phyloP scores from a whole-genome alignment of 2,888 invertebrate genomes.

The Hofmannophila pseudospretella region DNA sequence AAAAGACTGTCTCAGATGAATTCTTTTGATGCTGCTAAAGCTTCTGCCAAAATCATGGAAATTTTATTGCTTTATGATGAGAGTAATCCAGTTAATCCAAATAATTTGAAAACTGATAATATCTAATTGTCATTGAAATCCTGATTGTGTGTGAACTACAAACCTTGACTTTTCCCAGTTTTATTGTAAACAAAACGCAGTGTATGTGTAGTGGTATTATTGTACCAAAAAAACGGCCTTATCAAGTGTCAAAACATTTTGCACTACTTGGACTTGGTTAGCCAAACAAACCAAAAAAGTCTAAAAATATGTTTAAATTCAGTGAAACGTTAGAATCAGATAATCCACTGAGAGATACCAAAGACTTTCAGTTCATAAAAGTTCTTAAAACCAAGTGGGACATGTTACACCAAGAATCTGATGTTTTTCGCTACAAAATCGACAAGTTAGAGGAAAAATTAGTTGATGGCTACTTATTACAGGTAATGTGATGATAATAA shows the following conservation, averaged over 20 bases:
- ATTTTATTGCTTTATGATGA: constrained; percentile 53
- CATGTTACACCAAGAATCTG: constrained; percentile 31
- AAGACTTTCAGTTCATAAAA: constrained; percentile 16
- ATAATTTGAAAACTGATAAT: constrained; percentile 28
- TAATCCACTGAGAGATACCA: constrained; percentile 4
- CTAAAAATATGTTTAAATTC: constrained; percentile 23
- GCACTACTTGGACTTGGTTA: too few species aligned
- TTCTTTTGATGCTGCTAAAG: constrained; percentile 49
- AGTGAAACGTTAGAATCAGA: constrained; percentile 9
- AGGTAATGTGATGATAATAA: constrained; percentile 33
- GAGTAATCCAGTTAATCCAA: constrained; percentile 57
- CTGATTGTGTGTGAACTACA: too few species aligned
- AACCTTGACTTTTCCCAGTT: too few species aligned
- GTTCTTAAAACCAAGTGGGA: constrained; percentile 49
- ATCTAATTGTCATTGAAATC: not conserved
- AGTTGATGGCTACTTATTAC: constrained; percentile 44
- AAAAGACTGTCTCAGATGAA: constrained; percentile 47
- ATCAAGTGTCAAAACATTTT: not conserved
- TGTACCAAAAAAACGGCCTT: not conserved
- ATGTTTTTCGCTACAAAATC: constrained; percentile 59
- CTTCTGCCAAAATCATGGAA: constrained; percentile 50
- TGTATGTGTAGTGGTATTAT: too few species aligned
- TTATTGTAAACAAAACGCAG: too few species aligned
- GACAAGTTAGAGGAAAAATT: constrained; percentile 37
- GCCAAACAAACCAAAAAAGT: too few species aligned